Base-by-base conservation (phyloP, 2,797 vertebrate species). In the Acanthornis magna region DNA sequence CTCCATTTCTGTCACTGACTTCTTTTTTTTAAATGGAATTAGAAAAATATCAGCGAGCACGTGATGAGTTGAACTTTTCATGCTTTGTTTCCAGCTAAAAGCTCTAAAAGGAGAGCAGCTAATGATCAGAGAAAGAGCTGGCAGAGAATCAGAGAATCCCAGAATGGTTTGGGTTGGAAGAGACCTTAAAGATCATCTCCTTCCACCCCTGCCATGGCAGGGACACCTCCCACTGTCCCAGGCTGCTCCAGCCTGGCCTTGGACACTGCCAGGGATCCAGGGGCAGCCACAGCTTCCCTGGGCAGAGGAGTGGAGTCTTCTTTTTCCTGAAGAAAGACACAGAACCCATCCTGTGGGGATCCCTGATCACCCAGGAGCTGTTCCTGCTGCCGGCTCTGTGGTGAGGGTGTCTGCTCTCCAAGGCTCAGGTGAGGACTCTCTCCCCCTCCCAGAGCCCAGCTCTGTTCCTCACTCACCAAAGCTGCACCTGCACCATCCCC, bases 51-150 rank as follows among this genome's bases (percentile, higher is more conserved):
- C 81, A 80, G 72, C 32, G 19, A 80, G 62, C 58, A 47, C 4
- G 2, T 22, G 30, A 62, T 68, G 13, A 89, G 67, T 15, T 25
- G 6, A 90, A 90, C 25, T 72, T 63, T 36, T 62, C 60, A 22
- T 30, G 67, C 53, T 78, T 83, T 91, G 47, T 86, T 94, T 84
- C 76, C 51, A 71, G 48, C 16, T 70, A 26, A 68, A 60, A 90
- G 2, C 51, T 67, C 29, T 13, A 7, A 36, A 60, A 63, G 29
- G 27, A 86, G 47, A 43, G 47, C 10, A 32, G 62, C 0, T 19
- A 43, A 29, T 58, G 42, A 57, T 42, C 8, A 2, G 3, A 10
- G 13, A 32, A 72, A 32, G 5, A 25, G 51, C 36, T 79, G 45
- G 25, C 15, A 16, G 25, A 13, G 23, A 47, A 40, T 12, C 29